Percentiles rank a stretch among this genome's conserved stretches.
phyloP scores from a whole-genome alignment of 1,140 invertebrate genomes.

The Lordiphosa collinella region DNA sequence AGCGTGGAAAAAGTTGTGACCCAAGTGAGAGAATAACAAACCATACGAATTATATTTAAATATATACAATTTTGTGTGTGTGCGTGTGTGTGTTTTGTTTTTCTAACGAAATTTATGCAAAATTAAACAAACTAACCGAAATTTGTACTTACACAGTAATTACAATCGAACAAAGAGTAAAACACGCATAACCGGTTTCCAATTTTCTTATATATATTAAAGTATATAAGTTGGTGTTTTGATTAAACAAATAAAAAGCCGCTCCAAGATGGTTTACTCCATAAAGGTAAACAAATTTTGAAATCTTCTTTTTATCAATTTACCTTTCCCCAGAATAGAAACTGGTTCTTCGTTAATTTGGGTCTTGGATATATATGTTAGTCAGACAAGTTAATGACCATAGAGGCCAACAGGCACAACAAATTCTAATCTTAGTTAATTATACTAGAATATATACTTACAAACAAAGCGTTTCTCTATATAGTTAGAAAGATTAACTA shows the following conservation, averaged over 20 bases:
- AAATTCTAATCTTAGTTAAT: slow-evolving; percentile 10
- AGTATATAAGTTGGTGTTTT: slow-evolving; percentile 19
- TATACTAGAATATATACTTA: slow-evolving; percentile 3
- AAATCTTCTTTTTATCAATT: no score
- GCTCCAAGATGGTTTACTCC: slow-evolving; percentile 56
- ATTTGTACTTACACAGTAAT: background rate
- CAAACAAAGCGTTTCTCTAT: no score
- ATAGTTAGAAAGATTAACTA: no score
- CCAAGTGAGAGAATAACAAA: slow-evolving; percentile 7
- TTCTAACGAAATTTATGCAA: slow-evolving; percentile 6
- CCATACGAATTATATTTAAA: background rate
- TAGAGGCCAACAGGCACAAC: background rate
- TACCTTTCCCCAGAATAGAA: no score
- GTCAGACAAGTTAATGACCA: background rate
- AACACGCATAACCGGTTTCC: slow-evolving; percentile 34
- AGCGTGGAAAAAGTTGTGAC: slow-evolving; percentile 23
- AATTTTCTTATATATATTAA: slow-evolving; percentile 10
- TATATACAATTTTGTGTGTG: background rate
- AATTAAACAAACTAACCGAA: slow-evolving; percentile 1
- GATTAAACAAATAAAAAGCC: slow-evolving; percentile 21
- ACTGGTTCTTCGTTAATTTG: no score
- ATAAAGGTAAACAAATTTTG: slow-evolving; percentile 57
- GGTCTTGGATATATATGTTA: no score
- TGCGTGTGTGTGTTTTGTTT: background rate
- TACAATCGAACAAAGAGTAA: background rate